A percentile compares a stretch with the other conserved stretches of the same genome.
Conservation (phyloP, 2,113 vertebrate species). For the Australoheros scitulus region DNA sequence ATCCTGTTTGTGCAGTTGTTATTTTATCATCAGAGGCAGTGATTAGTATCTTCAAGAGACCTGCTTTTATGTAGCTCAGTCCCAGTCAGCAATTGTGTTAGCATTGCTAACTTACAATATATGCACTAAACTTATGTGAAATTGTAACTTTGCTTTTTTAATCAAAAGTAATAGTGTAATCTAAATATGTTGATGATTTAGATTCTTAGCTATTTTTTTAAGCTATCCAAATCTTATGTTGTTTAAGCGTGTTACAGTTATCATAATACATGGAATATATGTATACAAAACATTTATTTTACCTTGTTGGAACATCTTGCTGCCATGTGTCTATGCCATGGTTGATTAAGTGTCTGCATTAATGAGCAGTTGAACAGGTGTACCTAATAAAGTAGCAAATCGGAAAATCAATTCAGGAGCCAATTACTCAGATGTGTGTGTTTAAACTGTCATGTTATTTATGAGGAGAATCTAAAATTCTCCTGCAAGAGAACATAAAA, state of each 20-base stretch:
- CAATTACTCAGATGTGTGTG: not conserved
- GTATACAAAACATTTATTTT: not conserved
- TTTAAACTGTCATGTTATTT: not conserved
- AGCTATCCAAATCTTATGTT: not conserved
- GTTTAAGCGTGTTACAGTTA: not conserved
- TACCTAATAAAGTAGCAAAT: too few species aligned
- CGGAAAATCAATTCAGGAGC: not conserved
- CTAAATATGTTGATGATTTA: not conserved
- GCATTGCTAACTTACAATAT: not conserved
- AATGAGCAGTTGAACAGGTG: too few species aligned
- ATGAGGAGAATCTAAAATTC: not conserved
- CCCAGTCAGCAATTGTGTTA: not conserved
- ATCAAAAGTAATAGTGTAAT: not conserved
- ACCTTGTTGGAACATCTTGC: not conserved
- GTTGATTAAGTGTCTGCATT: too few species aligned
- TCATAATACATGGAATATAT: not conserved
- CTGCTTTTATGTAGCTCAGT: not conserved
- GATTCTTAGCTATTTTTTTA: too few species aligned
- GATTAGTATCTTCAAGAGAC: slow-evolving; percentile 14
- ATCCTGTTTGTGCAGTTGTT: slow-evolving; percentile 47
- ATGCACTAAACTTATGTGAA: not conserved
- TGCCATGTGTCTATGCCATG: too few species aligned
- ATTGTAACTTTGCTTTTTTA: not conserved
- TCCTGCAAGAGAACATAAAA: not conserved
- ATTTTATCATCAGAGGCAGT: slow-evolving; percentile 30